These are phyloP conservation scores for Acomys russatus DNA, from an alignment of 2,797 vertebrate genomes.

Conservation along the genomic window DNA sequence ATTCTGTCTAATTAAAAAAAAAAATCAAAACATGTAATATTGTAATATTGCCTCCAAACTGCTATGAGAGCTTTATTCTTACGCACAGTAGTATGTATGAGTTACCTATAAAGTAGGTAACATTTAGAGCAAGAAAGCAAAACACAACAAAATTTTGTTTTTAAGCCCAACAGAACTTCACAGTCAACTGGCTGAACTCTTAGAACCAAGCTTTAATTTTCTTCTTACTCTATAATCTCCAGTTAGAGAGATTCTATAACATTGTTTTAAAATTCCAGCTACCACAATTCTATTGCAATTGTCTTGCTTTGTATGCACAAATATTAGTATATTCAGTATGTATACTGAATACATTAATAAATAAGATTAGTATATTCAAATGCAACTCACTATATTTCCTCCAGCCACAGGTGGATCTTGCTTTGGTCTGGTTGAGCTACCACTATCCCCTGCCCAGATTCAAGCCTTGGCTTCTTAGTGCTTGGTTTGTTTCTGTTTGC, in stretches of 20 bases:
- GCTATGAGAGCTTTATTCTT: not conserved
- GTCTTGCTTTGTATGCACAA: slow-evolving; percentile 31
- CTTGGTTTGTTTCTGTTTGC: slow-evolving; percentile 10
- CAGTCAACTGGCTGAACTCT: not conserved
- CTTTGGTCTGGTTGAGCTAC: not conserved
- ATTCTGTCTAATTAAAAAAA: not conserved
- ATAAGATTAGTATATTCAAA: not conserved
- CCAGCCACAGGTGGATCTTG: not conserved
- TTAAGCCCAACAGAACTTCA: not conserved
- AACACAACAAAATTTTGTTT: not conserved
- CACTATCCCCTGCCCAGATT: not conserved
- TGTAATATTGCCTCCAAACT: not conserved
- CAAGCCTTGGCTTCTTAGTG: slow-evolving; percentile 2
- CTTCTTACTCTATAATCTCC: not conserved
- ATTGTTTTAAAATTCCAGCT: not conserved
- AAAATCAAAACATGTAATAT: slow-evolving; percentile 22
- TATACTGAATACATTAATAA: not conserved
- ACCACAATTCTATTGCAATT: not conserved
- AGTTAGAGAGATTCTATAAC: not conserved
- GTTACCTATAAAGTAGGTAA: slow-evolving; percentile 1
- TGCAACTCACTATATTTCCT: not conserved
- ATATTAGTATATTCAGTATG: not conserved
- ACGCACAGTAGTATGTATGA: not conserved
- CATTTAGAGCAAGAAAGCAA: not conserved
- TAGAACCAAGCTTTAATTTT: slow-evolving; percentile 32